Evolutionary conservation across 2,113 vertebrate genomes (phyloP).

Genomic region (Barnardius zonarius): DNA sequence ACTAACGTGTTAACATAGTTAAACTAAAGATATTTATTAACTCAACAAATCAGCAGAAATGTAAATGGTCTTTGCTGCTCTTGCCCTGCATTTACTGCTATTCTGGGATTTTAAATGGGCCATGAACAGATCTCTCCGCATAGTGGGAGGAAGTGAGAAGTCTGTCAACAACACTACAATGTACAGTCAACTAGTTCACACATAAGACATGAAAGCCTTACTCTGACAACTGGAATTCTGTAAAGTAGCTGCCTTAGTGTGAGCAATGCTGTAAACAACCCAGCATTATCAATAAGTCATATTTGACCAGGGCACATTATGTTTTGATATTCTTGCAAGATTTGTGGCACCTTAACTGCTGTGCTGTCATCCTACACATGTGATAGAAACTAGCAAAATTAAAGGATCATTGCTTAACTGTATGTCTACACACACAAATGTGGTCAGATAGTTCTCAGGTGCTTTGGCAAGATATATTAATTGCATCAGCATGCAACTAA

Average conservation of each 20-base stretch:
- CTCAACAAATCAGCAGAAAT: not conserved
- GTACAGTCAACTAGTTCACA: not conserved
- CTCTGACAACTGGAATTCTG: not conserved
- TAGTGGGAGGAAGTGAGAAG: not conserved
- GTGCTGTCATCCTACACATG: not conserved
- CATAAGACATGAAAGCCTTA: not conserved
- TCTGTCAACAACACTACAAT: not conserved
- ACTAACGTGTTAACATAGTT: not conserved
- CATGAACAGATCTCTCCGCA: not conserved
- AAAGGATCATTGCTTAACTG: not conserved
- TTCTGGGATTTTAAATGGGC: not conserved
- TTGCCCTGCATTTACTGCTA: not conserved
- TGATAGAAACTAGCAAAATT: not conserved
- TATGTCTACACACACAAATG: fast-evolving
- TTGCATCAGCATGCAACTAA: not conserved
- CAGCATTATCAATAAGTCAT: not conserved
- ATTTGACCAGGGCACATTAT: not conserved
- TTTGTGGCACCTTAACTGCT: not conserved
- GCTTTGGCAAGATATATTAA: not conserved
- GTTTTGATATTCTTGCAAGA: not conserved
- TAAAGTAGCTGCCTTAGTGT: not conserved
- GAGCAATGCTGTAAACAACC: not conserved
- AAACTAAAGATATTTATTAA: not conserved
- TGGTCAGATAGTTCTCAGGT: not conserved
- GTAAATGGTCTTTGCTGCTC: not conserved